phyloP scores from a whole-genome alignment of 2,888 invertebrate genomes.

The Thalpophila matura region DNA sequence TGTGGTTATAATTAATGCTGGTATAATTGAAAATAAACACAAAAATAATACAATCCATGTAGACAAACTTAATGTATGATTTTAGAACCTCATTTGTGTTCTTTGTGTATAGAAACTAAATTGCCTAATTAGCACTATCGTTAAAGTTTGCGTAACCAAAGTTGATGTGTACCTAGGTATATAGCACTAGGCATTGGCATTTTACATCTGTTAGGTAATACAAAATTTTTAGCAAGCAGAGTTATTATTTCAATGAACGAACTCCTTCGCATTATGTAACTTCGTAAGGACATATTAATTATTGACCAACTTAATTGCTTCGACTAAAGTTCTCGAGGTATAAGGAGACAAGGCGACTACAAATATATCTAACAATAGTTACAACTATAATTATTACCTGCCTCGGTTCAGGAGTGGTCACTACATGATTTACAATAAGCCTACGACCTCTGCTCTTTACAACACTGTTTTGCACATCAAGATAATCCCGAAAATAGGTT shows the following conservation, averaged over 20 bases:
- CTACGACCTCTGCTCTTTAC: constrained; percentile 24
- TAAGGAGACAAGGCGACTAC: constrained; percentile 33
- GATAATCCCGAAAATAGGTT: constrained; percentile 10
- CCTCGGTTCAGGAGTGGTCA: constrained; percentile 41
- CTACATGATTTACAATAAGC: constrained; percentile 38
- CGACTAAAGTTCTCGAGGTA: constrained; percentile 44
- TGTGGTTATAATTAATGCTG: background rate
- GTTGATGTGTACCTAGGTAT: constrained; percentile 51
- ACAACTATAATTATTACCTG: constrained; percentile 42
- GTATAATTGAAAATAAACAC: constrained; percentile 7
- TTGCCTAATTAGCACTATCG: constrained; percentile 70
- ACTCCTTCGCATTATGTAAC: constrained; percentile 34
- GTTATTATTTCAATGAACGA: constrained; percentile 51
- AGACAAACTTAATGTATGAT: constrained; percentile 19
- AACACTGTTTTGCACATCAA: constrained; percentile 20
- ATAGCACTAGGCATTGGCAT: constrained; percentile 59
- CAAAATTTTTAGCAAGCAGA: constrained; percentile 59
- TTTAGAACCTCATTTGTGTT: constrained; percentile 45
- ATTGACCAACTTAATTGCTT: constrained; percentile 53
- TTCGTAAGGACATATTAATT: constrained; percentile 43
- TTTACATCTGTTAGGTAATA: constrained; percentile 70
- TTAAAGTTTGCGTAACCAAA: constrained; percentile 69
- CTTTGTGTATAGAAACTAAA: constrained; percentile 59
- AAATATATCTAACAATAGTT: constrained; percentile 39
- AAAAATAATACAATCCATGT: constrained; percentile 3